A percentile compares a stretch with the other conserved stretches of the same genome.
These are phyloP conservation scores for Umimayanthus chanpuru DNA, from an alignment of 92 coral and sea anemone species.

Conservation along the genomic window DNA sequence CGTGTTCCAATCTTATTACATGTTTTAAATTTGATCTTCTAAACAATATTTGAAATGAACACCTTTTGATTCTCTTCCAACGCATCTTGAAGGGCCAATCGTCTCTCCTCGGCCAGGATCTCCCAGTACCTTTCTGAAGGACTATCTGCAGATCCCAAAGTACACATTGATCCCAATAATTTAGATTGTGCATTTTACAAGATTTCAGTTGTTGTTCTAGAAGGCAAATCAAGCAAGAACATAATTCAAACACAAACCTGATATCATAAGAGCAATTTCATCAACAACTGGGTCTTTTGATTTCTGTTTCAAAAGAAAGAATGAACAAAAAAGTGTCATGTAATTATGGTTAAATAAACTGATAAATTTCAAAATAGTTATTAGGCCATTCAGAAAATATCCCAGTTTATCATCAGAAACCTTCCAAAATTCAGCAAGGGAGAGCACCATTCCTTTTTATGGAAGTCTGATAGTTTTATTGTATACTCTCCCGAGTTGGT, in stretches of 20 bases:
- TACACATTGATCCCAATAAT: background rate
- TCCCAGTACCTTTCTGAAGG: slow-evolving; percentile 96
- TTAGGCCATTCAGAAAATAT: no score
- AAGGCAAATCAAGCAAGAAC: background rate
- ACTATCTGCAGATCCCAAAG: slow-evolving; percentile 54
- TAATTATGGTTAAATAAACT: no score
- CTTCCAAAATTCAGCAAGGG: no score
- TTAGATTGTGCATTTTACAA: background rate
- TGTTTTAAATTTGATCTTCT: no score
- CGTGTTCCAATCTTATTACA: no score
- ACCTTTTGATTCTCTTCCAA: slow-evolving; percentile 90
- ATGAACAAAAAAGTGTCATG: background rate
- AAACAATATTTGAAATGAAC: background rate
- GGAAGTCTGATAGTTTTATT: no score
- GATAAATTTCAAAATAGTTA: no score
- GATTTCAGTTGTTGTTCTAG: no score
- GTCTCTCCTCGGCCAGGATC: slow-evolving; percentile 90
- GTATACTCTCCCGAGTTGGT: no score
- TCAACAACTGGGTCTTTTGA: slow-evolving; percentile 54
- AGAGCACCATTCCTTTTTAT: no score
- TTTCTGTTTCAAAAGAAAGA: slow-evolving; percentile 46
- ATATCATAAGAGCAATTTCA: slow-evolving; percentile 87
- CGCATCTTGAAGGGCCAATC: slow-evolving; percentile 89
- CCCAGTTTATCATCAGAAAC: no score
- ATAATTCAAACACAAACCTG: slow-evolving; percentile 58